Evolutionary conservation across 2,888 invertebrate genomes (phyloP).

Genomic region (Volucella bombylans): DNA sequence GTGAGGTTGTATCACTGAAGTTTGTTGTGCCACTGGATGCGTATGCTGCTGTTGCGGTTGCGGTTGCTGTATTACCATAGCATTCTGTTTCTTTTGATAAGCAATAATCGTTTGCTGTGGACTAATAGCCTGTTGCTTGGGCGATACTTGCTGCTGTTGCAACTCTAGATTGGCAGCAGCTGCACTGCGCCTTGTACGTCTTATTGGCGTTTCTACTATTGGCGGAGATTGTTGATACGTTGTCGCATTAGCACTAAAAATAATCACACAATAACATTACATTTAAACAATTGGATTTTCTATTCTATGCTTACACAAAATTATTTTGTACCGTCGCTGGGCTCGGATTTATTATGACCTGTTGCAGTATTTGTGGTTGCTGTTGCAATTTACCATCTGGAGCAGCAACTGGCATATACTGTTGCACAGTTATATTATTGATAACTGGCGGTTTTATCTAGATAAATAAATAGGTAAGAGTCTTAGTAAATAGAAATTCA

Average conservation of each 20-base stretch:
- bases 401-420: conserved; percentile 60
- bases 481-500: not conserved
- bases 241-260: conserved; percentile 52
- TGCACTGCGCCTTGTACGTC: conserved; percentile 66
- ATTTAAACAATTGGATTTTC: conserved; percentile 2
- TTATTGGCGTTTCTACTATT: conserved; percentile 56
- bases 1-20: conserved; percentile 74
- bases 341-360: conserved; percentile 65
- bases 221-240: conserved; percentile 57
- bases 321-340: conserved; percentile 55
- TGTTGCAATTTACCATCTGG: conserved; percentile 66
- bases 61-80: conserved; percentile 42
- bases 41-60: conserved; percentile 41
- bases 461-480: not conserved
- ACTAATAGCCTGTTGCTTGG: conserved; percentile 57
- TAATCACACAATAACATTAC: too few species aligned
- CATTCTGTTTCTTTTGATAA: conserved; percentile 70
- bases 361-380: conserved; percentile 70
- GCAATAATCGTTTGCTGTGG: conserved; percentile 71
- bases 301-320: conserved; percentile 64
- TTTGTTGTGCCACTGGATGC: conserved; percentile 71
- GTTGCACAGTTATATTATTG: conserved; percentile 65
- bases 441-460: conserved; percentile 60
- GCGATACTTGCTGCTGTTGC: conserved; percentile 50
- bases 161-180: conserved; percentile 39